Conservation (phyloP, 2,888 invertebrate species). For the Subacronicta megacephala region DNA sequence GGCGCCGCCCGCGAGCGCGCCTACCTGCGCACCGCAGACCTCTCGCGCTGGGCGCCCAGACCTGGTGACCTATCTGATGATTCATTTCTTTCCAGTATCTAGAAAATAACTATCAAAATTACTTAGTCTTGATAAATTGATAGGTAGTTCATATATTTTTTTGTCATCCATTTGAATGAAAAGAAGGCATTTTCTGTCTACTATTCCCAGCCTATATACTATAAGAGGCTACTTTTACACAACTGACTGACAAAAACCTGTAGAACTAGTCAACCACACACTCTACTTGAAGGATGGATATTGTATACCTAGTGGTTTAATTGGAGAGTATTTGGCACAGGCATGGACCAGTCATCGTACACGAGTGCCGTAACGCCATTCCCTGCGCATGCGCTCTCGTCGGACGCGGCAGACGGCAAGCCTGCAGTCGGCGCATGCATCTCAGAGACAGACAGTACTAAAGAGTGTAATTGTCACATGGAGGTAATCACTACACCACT, state of each 20-base stretch:
- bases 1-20: slow-evolving; percentile 93
- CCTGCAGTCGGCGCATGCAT: slow-evolving; percentile 89
- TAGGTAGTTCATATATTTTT: too few relatives aligned
- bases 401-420: slow-evolving; percentile 73
- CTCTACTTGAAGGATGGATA: too few relatives aligned
- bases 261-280: too few relatives aligned
- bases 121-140: too few relatives aligned
- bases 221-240: too few relatives aligned
- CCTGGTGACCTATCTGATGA: slow-evolving; percentile 89
- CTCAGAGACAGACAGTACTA: slow-evolving; percentile 91
- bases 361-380: slow-evolving; percentile 93
- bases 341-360: slow-evolving; percentile 93
- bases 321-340: slow-evolving; percentile 74
- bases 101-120: too few relatives aligned
- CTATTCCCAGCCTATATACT: too few relatives aligned
- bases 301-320: not conserved
- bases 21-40: slow-evolving; percentile 94
- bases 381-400: slow-evolving; percentile 86
- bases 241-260: too few relatives aligned
- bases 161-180: too few relatives aligned
- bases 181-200: too few relatives aligned
- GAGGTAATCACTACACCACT: slow-evolving; percentile 83
- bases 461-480: slow-evolving; percentile 95
- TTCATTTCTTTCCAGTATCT: not conserved
- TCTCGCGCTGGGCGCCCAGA: slow-evolving; percentile 94